Base-by-base conservation (phyloP, 35 echinoderm and acorn worm species). In the Holothuria glaberrima region DNA sequence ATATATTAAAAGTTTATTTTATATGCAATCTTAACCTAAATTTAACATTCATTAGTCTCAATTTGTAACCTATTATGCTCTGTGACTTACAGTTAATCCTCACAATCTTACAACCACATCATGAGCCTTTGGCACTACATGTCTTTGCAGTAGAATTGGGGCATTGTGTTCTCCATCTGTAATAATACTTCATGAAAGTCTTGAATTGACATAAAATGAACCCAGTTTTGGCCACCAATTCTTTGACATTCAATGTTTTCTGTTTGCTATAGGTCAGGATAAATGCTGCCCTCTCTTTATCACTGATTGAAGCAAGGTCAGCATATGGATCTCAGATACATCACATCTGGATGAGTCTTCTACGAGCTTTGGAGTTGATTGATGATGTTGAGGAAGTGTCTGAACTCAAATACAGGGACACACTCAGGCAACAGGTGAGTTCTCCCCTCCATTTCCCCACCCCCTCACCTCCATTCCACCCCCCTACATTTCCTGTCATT, bases 361-460 rank as follows among this genome's bases (percentile, higher is more conserved):
- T 94, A 30, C 60, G 93, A 87, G 97, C 93, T 30, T 66, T 95
- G 13, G 93, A 90, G 58, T 84, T 91, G 59, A 99, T 92, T 50
- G 94, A 92, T 34, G 67, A 99, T 35, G 90, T 99, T 30, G 91
- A 91, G 9, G 97, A 95, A 19, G 82, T 95, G 20, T 95, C 93
- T 9, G 97, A 99, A 52, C 93, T 99, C 60, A 99, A 99, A 58
- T 99, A 99, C 86, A 90, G 94, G 61, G 97, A 99, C 44, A 99
- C 93, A 19, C 65, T 99, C 0, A 75, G 88, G 44, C 86, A 99
- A 85, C 97, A 99, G 85, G 97, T 99, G 34, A 88, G 79, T 67
- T 38, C 3, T 21, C 33, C 24, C 22, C 22, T 84, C 46, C 12
- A 38, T n/a, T 78, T 20, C 74, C 36, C 36, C 36, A 2, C 36